A percentile compares a stretch with the other conserved stretches of the same genome.
phyloP scores from a whole-genome alignment of 2,888 invertebrate species.

The Conus canariensis region DNA sequence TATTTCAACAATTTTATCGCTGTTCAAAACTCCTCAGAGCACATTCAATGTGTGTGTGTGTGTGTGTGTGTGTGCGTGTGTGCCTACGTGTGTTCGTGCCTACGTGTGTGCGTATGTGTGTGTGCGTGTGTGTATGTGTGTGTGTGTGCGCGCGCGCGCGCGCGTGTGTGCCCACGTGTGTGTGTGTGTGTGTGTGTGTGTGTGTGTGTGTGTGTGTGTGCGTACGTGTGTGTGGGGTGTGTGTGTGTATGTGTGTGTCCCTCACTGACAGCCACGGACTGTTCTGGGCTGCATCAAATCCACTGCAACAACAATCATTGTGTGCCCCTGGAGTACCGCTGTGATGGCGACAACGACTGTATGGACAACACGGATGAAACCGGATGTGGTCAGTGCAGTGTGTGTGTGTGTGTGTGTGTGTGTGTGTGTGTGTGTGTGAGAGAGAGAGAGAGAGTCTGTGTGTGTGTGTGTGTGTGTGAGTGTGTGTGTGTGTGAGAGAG shows the following conservation, averaged over 20 bases:
- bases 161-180: not conserved
- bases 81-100: conserved; percentile 3
- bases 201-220: not conserved
- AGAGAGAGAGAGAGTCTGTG: not conserved
- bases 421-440: not conserved
- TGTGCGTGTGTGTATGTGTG: not conserved
- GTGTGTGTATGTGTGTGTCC: no score
- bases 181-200: not conserved
- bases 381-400: conserved; percentile 7
- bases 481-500: not conserved
- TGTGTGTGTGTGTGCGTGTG: conserved; percentile 28
- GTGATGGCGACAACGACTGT: conserved; percentile 39
- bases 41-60: not conserved
- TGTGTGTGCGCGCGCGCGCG: not conserved
- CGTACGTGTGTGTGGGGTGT: not conserved
- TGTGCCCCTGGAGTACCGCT: conserved; percentile 28
- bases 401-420: not conserved
- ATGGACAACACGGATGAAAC: conserved; percentile 32
- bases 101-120: conserved; percentile 7
- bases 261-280: conserved; percentile 16
- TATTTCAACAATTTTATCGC: no score
- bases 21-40: no score
- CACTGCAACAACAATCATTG: conserved; percentile 17
- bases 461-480: not conserved
- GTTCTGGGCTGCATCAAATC: conserved; percentile 13